Evolutionary conservation across 2,113 vertebrate species (phyloP).

Genomic region (Microcebus griseorufus): DNA sequence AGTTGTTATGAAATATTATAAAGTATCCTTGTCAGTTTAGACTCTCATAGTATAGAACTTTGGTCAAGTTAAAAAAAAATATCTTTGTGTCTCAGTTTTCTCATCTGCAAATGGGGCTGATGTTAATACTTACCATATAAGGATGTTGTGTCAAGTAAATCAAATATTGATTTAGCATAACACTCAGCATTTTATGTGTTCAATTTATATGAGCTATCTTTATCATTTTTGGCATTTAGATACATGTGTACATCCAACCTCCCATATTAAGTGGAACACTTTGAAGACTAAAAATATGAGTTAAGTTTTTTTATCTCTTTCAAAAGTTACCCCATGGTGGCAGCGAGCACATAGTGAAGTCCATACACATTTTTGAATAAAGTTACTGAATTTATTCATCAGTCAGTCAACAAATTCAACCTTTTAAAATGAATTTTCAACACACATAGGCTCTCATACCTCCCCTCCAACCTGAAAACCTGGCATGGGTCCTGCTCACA

Average conservation of each 20-base stretch:
- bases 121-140: background rate
- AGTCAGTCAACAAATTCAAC: background rate
- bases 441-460: background rate
- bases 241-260: background rate
- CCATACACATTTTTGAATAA: background rate
- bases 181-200: background rate
- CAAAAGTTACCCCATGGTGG: background rate
- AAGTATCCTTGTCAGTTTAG: background rate
- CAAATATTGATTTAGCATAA: background rate
- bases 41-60: background rate
- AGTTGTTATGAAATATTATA: background rate
- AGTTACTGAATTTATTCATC: background rate
- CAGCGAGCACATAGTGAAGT: background rate
- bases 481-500: accelerated
- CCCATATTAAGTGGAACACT: background rate
- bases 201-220: background rate
- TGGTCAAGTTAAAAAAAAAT: background rate
- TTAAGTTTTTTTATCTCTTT: background rate
- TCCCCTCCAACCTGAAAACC: background rate
- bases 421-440: background rate
- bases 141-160: background rate
- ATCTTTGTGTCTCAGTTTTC: background rate
- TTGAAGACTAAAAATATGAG: background rate
- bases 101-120: background rate
- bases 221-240: background rate